Percentiles rank a stretch among this genome's conserved stretches.
Conservation (phyloP, 2,888 invertebrate genomes). For the Xestobium rufovillosum region DNA sequence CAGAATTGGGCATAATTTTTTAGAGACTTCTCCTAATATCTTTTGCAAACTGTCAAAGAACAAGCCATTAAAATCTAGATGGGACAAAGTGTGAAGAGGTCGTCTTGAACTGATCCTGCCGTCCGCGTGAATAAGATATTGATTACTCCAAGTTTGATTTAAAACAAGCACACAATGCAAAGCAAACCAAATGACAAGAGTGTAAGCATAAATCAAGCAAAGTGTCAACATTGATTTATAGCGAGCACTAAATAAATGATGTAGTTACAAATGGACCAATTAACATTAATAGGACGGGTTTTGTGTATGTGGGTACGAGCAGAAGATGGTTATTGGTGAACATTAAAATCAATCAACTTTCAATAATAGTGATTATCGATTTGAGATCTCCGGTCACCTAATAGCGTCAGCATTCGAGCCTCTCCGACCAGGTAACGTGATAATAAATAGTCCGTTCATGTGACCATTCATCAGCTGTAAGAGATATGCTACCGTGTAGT, state of each 20-base stretch:
- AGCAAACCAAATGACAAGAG: too few relatives aligned
- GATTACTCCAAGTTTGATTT: too few relatives aligned
- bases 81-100: too few relatives aligned
- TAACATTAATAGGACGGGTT: conserved; percentile 29
- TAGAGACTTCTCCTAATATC: too few relatives aligned
- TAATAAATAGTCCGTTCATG: conserved; percentile 29
- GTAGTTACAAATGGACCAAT: conserved; percentile 31
- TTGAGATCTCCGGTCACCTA: conserved; percentile 24
- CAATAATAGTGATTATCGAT: conserved; percentile 30
- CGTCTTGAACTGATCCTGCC: too few relatives aligned
- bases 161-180: too few relatives aligned
- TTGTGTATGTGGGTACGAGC: conserved; percentile 20
- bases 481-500: conserved; percentile 30
- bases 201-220: too few relatives aligned
- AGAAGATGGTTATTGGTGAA: conserved; percentile 12
- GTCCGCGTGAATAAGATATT: too few relatives aligned
- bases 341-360: conserved; percentile 27
- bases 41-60: too few relatives aligned
- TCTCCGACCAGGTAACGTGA: conserved; percentile 23
- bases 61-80: too few relatives aligned
- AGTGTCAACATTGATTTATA: conserved; percentile 32
- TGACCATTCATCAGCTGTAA: conserved; percentile 29
- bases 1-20: too few relatives aligned
- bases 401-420: conserved; percentile 24
- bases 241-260: conserved; percentile 26